Evolutionary conservation across 2,113 vertebrate genomes (phyloP).

Genomic region (Rostratula benghalensis): DNA sequence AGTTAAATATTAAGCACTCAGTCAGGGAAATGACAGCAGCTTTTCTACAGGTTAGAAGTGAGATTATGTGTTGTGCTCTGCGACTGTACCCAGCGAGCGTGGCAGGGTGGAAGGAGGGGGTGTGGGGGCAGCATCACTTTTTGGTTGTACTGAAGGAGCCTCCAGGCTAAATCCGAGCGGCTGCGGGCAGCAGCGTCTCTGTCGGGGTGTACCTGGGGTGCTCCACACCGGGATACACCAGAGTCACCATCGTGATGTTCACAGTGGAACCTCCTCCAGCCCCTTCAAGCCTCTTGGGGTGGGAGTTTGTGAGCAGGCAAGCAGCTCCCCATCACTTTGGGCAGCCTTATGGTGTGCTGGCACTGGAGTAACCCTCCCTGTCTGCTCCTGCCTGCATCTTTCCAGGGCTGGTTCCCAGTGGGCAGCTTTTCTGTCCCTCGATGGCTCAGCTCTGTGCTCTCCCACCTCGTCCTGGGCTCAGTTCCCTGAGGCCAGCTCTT

Average conservation of each 20-base stretch:
- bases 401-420: neutral
- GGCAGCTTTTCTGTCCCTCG: neutral
- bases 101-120: neutral
- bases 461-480: neutral
- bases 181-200: rapidly evolving
- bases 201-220: neutral
- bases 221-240: neutral
- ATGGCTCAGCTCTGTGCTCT: neutral
- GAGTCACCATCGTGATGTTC: neutral
- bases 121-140: neutral
- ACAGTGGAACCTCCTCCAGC: neutral
- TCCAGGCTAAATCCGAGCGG: rapidly evolving
- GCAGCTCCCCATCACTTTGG: neutral
- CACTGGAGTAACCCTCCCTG: neutral
- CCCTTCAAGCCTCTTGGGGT: neutral
- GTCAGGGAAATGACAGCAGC: neutral
- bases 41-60: neutral
- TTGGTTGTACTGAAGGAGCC: neutral
- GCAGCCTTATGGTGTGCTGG: neutral
- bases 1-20: conserved; percentile 12
- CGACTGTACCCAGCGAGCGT: neutral
- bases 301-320: neutral
- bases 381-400: neutral
- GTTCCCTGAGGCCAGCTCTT: neutral
- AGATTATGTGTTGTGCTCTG: neutral